Evolutionary conservation across 2,797 vertebrate genomes (phyloP).

Genomic region (Pseudochromis fuscus): DNA sequence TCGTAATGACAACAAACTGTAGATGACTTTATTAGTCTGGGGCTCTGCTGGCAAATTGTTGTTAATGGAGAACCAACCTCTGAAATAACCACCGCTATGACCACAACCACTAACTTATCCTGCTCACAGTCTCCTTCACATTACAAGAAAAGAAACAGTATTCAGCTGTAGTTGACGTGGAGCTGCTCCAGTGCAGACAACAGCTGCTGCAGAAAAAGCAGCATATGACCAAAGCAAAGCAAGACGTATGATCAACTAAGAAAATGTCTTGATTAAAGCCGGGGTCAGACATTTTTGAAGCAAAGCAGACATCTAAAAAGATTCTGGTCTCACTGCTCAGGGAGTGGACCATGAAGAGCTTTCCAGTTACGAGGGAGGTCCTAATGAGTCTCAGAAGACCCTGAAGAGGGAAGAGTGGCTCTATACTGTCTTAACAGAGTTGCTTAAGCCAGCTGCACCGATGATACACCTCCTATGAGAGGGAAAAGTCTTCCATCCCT

Average conservation of each 20-base stretch:
- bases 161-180: slow-evolving; percentile 29
- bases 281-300: slow-evolving; percentile 50
- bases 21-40: not conserved
- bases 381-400: slow-evolving; percentile 72
- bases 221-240: slow-evolving; percentile 39
- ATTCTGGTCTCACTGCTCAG: slow-evolving; percentile 45
- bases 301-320: slow-evolving; percentile 47
- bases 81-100: slow-evolving; percentile 5
- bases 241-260: slow-evolving; percentile 36
- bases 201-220: slow-evolving; percentile 8
- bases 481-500: slow-evolving; percentile 25
- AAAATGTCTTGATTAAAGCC: slow-evolving; percentile 64
- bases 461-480: slow-evolving; percentile 47
- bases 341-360: slow-evolving; percentile 57
- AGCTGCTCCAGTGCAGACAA: slow-evolving; percentile 25
- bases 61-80: not conserved
- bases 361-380: slow-evolving; percentile 61
- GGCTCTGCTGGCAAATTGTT: not conserved
- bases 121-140: slow-evolving; percentile 20
- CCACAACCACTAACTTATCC: slow-evolving; percentile 5
- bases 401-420: slow-evolving; percentile 45
- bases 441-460: slow-evolving; percentile 46
- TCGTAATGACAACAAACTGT: not conserved
- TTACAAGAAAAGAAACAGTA: too few species aligned
- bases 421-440: slow-evolving; percentile 44